These are phyloP conservation scores for Cantharis rustica DNA, from an alignment of 2,888 invertebrate species.

Conservation along the genomic window DNA sequence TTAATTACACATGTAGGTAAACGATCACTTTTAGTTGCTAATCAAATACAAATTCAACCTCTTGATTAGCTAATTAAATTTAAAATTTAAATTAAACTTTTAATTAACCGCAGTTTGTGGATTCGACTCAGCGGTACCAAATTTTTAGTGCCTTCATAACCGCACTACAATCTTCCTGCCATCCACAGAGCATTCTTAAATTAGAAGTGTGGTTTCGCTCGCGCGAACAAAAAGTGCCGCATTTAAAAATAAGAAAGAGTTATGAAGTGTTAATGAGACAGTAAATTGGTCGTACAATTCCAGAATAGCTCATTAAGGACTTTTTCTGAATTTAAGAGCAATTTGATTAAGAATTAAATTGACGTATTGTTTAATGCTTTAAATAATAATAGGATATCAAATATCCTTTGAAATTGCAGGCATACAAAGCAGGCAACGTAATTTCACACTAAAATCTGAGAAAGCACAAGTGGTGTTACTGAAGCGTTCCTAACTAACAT, in stretches of 20 bases:
- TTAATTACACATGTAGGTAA: background rate
- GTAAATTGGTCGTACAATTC: background rate
- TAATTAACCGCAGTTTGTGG: background rate
- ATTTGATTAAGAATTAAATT: background rate
- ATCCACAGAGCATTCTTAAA: background rate
- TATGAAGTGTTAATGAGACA: background rate
- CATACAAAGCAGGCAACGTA: conserved; percentile 7
- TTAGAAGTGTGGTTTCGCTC: background rate
- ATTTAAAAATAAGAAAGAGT: background rate
- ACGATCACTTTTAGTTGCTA: background rate
- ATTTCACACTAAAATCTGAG: conserved; percentile 26
- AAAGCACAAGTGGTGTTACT: conserved; percentile 26
- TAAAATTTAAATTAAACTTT: background rate
- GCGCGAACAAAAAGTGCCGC: background rate
- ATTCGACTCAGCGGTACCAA: background rate
- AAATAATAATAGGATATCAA: background rate
- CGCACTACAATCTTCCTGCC: background rate
- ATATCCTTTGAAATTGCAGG: conserved; percentile 17
- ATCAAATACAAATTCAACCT: background rate
- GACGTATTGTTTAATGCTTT: background rate
- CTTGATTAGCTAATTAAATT: background rate
- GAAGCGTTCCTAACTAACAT: conserved; percentile 24
- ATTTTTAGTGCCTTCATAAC: background rate
- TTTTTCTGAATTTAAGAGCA: background rate
- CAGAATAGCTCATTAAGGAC: background rate